Conservation (phyloP, 2,113 vertebrate genomes). For the Melanerpes aurifrons region DNA sequence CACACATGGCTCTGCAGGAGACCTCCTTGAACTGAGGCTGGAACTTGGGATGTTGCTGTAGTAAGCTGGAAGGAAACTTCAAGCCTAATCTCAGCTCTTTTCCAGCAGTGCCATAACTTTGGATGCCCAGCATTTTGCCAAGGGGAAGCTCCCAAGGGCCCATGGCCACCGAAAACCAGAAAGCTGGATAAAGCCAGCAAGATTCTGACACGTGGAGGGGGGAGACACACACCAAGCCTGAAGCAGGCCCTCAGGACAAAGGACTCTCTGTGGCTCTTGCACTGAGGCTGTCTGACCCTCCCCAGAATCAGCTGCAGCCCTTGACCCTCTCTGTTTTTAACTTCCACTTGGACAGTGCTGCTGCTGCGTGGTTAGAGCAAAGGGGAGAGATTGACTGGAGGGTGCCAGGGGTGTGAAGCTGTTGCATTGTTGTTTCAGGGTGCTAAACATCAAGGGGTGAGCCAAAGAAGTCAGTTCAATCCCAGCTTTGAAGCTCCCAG, state of each 20-base stretch:
- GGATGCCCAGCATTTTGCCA: accelerated
- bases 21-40: neutral
- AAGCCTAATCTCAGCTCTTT: neutral
- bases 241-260: neutral
- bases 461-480: neutral
- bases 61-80: neutral
- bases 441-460: neutral
- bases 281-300: neutral
- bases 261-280: neutral
- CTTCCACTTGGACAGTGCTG: neutral
- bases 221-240: neutral
- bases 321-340: neutral
- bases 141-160: neutral
- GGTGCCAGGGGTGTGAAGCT: accelerated
- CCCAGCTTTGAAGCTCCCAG: neutral
- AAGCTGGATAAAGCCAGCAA: neutral
- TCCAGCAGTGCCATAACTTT: neutral
- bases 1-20: neutral
- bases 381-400: neutral
- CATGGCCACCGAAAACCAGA: neutral
- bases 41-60: neutral
- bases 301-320: neutral
- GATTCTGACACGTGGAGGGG: neutral
- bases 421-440: neutral
- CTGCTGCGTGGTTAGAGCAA: neutral